Evolutionary conservation across 2,888 invertebrate genomes (phyloP), one percentile per base, ranked within the genome.

Genomic region (Diadromus collaris): DNA sequence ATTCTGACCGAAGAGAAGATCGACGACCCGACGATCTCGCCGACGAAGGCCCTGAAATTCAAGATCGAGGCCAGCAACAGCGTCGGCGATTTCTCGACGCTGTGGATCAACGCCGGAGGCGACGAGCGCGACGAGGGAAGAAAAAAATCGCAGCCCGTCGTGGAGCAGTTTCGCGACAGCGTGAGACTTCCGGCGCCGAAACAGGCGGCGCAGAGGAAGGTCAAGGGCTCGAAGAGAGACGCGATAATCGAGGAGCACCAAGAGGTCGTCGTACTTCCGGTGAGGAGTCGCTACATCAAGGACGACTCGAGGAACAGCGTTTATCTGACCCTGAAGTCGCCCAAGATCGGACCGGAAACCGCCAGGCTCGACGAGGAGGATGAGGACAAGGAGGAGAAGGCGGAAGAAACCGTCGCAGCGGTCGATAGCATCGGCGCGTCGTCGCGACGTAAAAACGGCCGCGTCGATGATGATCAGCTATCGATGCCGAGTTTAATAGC

Each of bases 61-160:
- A 89, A 89, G 68, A 81, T 90, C 34, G 90, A 90, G 58, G 89
- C 89, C 1, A 87, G 85, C 29, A 90, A 90, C 72, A 90, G 89
- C 48, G 88, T 86, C 0, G 90, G 88, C 0, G 90, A 90, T 56
- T 86, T 90, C 21, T 88, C 90, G 0, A 89, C 89, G 0, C 56
- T 89, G 0, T 84, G 81, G 85, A 71, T 89, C 16, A 88, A 86
- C 44, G 80, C 85, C 0, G 68, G 72, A 0, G 56, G 29, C 6
- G 79, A 82, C 6, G 56, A 73, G 4, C 44, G 64, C 32, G 76
- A 78, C 2, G 34, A 73, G 60, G 56, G 78, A n/a, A n/a, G 34
- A 10, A 65, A 61, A 32, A 74, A 78, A 1, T 56, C 68, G 29
- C 51, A 73, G 1, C 32, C 27, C 3, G 65, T 65, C 4, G 63